Percentiles rank a stretch among this genome's conserved stretches.
Conservation (phyloP, 2,888 invertebrate species). For the Polia nebulosa region DNA sequence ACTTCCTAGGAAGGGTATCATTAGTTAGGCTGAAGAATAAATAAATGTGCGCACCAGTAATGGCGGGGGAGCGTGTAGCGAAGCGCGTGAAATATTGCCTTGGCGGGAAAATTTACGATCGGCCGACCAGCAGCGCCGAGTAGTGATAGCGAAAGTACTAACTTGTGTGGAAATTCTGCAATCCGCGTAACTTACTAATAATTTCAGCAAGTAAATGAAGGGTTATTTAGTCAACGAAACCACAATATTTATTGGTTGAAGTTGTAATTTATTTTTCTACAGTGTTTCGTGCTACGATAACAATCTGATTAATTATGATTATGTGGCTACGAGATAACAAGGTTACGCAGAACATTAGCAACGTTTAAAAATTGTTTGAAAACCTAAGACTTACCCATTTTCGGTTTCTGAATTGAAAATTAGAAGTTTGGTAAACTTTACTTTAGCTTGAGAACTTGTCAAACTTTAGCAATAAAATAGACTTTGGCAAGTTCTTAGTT, state of each 20-base stretch:
- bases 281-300: background rate
- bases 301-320: background rate
- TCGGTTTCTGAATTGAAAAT: background rate
- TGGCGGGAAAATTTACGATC: constrained; percentile 74
- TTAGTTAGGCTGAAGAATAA: constrained; percentile 61
- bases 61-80: constrained; percentile 60
- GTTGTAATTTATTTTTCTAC: background rate
- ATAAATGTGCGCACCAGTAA: constrained; percentile 62
- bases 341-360: background rate
- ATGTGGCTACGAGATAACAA: constrained; percentile 4
- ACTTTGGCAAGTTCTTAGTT: background rate
- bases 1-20: constrained; percentile 62
- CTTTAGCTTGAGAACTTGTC: too few relatives aligned
- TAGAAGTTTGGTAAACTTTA: background rate
- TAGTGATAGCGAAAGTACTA: constrained; percentile 71
- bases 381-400: background rate
- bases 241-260: background rate
- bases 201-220: constrained; percentile 39
- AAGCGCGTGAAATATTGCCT: constrained; percentile 64
- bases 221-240: constrained; percentile 20
- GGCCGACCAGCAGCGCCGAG: constrained; percentile 35
- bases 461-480: background rate
- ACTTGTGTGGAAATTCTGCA: constrained; percentile 67
- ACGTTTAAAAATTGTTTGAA: background rate
- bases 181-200: constrained; percentile 48